A percentile compares a stretch with the other conserved stretches of the same genome.
These are phyloP conservation scores for Drosophila niveifrons DNA, from an alignment of 2,888 invertebrate genomes.

Conservation along the genomic window DNA sequence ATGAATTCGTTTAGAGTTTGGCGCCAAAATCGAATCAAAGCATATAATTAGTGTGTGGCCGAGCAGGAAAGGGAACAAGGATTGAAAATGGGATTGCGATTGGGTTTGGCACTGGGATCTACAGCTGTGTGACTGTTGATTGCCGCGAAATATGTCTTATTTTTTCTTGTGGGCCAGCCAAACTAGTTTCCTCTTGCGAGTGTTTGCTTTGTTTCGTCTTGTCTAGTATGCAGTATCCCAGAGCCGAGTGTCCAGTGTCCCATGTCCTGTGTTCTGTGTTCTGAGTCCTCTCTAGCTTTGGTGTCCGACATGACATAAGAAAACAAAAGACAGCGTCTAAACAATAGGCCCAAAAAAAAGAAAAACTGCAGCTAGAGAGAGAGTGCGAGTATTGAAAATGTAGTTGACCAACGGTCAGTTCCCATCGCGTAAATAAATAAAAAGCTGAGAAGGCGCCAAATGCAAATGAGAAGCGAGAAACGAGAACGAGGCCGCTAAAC, in stretches of 20 bases:
- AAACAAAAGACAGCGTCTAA: slow-evolving; percentile 58
- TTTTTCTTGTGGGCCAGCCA: slow-evolving; percentile 37
- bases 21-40: slow-evolving; percentile 60
- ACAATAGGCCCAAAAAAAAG: neutral
- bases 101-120: slow-evolving; percentile 9
- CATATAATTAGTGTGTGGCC: slow-evolving; percentile 48
- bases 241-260: neutral
- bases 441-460: slow-evolving; percentile 64
- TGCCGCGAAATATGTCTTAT: slow-evolving; percentile 73
- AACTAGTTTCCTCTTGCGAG: slow-evolving; percentile 41
- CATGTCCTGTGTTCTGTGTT: slow-evolving; percentile 6
- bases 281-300: slow-evolving; percentile 23
- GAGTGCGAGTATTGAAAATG: slow-evolving; percentile 4
- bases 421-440: slow-evolving; percentile 58
- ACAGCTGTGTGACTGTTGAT: slow-evolving; percentile 68
- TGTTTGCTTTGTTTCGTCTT: slow-evolving; percentile 3
- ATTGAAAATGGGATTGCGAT: neutral
- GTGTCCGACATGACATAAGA: slow-evolving; percentile 76
- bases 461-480: slow-evolving; percentile 60
- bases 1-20: slow-evolving; percentile 21
- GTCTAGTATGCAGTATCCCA: slow-evolving; percentile 6
- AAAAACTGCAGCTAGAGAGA: neutral
- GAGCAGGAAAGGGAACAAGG: neutral
- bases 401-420: slow-evolving; percentile 64
- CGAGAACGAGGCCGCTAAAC: neutral